phyloP scores from a whole-genome alignment of 2,888 invertebrate species.

The Zygaena filipendulae region DNA sequence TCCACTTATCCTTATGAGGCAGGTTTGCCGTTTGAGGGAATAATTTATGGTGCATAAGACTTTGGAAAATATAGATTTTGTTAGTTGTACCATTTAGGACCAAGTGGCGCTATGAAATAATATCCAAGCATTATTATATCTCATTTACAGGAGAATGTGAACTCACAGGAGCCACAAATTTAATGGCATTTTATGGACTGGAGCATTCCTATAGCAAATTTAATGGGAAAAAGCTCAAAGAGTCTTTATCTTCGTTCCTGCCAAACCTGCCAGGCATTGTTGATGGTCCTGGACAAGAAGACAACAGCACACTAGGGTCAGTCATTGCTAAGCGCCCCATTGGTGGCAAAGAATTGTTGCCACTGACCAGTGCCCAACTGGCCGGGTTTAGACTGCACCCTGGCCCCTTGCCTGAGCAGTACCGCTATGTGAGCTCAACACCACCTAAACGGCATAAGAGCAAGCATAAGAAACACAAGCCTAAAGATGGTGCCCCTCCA shows the following conservation, averaged over 20 bases:
- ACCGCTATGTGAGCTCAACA: conserved; percentile 90
- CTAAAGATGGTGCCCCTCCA: conserved; percentile 85
- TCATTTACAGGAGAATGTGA: conserved; percentile 82
- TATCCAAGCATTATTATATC: neutral
- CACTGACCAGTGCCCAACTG: conserved; percentile 86
- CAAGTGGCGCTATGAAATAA: neutral
- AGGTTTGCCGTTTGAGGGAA: too few species aligned
- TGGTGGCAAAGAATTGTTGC: conserved; percentile 85
- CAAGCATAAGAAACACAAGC: conserved; percentile 95
- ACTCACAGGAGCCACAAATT: conserved; percentile 94
- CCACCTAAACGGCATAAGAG: conserved; percentile 95
- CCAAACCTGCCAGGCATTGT: conserved; percentile 95
- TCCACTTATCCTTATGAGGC: too few species aligned
- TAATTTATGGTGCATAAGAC: too few species aligned
- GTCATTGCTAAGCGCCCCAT: conserved; percentile 97
- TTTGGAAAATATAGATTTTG: too few species aligned
- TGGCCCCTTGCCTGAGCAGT: conserved; percentile 96
- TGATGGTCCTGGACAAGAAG: conserved; percentile 89
- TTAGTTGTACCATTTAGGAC: neutral
- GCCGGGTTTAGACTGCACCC: conserved; percentile 96
- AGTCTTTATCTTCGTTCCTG: conserved; percentile 93
- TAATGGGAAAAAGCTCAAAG: conserved; percentile 95
- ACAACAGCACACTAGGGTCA: conserved; percentile 89
- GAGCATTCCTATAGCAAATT: conserved; percentile 98
- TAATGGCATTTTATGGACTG: conserved; percentile 95